Conservation (phyloP, 23 tunicate species). For the Botrylloides violaceus region DNA sequence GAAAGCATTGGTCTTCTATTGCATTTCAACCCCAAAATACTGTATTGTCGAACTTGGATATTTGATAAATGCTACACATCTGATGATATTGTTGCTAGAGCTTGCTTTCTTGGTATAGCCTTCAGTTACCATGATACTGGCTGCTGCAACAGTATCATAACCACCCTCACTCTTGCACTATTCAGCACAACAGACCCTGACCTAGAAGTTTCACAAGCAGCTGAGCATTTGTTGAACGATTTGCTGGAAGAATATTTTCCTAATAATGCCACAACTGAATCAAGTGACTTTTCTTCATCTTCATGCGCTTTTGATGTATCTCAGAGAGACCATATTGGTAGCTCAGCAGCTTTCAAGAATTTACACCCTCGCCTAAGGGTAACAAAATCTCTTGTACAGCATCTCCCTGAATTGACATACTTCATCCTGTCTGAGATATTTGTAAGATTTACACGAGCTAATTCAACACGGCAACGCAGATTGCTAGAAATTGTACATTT, state of each 20-base stretch:
- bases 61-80: constrained; percentile 81
- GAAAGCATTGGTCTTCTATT: constrained; percentile 52
- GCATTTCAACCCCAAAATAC: constrained; percentile 35
- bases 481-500: constrained; percentile 62
- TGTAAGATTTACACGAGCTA: constrained; percentile 39
- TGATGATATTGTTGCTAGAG: constrained; percentile 30
- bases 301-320: too few relatives aligned
- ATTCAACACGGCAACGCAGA: constrained; percentile 31
- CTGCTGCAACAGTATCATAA: neutral
- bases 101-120: constrained; percentile 61
- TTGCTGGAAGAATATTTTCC: constrained; percentile 25
- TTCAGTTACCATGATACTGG: neutral
- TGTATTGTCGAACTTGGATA: constrained; percentile 44
- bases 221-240: constrained; percentile 38
- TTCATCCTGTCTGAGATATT: constrained; percentile 56
- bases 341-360: neutral
- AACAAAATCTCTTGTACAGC: constrained; percentile 34
- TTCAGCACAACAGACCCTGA: constrained; percentile 42
- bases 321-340: neutral
- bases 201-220: constrained; percentile 25
- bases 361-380: constrained; percentile 17
- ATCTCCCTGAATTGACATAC: constrained; percentile 43
- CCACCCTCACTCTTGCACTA: constrained; percentile 51
- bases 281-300: too few relatives aligned
- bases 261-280: neutral